These are phyloP conservation scores for Cheilosia soror DNA, from an alignment of 2,888 invertebrate genomes.

Conservation along the genomic window DNA sequence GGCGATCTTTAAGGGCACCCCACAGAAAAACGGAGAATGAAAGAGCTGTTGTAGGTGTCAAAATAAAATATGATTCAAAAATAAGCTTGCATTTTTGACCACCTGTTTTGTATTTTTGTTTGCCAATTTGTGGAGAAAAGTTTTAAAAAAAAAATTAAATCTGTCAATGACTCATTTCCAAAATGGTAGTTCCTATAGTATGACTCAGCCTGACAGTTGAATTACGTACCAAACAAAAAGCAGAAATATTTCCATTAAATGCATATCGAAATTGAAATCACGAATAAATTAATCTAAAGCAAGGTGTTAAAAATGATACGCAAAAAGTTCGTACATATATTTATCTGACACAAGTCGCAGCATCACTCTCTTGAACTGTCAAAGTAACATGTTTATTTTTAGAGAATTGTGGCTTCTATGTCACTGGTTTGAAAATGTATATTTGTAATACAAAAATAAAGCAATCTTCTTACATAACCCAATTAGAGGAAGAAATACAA, in stretches of 20 bases:
- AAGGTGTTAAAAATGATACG: conserved; percentile 28
- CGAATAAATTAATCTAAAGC: conserved; percentile 19
- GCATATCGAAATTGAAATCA: conserved; percentile 4
- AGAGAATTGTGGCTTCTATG: conserved; percentile 22
- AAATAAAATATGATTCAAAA: too few relatives aligned
- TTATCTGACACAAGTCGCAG: conserved; percentile 15
- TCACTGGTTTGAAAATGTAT: conserved; percentile 19
- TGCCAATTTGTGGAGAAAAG: too few relatives aligned
- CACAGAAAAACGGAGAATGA: too few relatives aligned
- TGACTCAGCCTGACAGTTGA: too few relatives aligned
- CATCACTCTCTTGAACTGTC: conserved; percentile 12
- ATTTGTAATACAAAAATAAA: conserved; percentile 29
- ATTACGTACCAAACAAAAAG: background rate
- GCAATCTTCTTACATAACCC: conserved; percentile 33
- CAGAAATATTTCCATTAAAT: background rate
- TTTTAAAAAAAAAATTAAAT: background rate
- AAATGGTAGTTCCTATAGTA: background rate
- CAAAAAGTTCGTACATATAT: conserved; percentile 5
- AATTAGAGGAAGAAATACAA: conserved; percentile 28
- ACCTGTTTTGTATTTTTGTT: too few relatives aligned
- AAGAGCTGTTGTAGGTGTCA: too few relatives aligned
- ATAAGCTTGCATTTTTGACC: too few relatives aligned
- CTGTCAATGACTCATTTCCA: background rate
- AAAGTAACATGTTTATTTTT: conserved; percentile 31
- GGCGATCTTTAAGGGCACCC: too few relatives aligned